Conservation (phyloP, 1,140 invertebrate species). For the Euborellia annulipes region DNA sequence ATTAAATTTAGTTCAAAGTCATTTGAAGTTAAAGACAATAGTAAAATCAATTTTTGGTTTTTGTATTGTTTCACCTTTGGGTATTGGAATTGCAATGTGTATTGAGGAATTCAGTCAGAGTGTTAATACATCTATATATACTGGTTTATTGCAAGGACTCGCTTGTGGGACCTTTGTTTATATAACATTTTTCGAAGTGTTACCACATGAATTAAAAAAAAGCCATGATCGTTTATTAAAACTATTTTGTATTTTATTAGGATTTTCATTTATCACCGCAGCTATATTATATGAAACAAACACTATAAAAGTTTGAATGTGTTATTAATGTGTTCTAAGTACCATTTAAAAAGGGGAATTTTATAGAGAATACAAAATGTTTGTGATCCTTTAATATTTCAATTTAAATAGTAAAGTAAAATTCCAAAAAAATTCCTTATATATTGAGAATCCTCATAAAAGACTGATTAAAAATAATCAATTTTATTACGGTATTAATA, state of each 20-base stretch:
- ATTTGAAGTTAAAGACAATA: slow-evolving; percentile 26
- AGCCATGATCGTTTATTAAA: slow-evolving; percentile 30
- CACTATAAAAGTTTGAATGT: too few relatives aligned
- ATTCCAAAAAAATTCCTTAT: too few relatives aligned
- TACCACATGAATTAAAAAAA: slow-evolving; percentile 32
- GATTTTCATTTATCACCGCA: slow-evolving; percentile 29
- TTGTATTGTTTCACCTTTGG: slow-evolving; percentile 33
- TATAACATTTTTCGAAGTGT: slow-evolving; percentile 50
- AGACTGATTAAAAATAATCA: too few relatives aligned
- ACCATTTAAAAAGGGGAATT: too few relatives aligned
- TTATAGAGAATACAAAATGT: too few relatives aligned
- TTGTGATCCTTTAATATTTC: too few relatives aligned
- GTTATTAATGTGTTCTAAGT: too few relatives aligned
- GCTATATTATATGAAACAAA: slow-evolving; percentile 24
- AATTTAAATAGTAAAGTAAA: too few relatives aligned
- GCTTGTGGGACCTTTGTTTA: slow-evolving; percentile 53
- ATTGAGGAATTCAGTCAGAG: slow-evolving; percentile 21
- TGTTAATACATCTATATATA: slow-evolving; percentile 25
- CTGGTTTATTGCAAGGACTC: slow-evolving; percentile 38
- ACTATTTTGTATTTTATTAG: slow-evolving; percentile 32
- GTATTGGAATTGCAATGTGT: slow-evolving; percentile 31
- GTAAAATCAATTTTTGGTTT: slow-evolving; percentile 31
- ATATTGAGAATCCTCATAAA: too few relatives aligned
- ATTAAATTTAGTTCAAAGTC: slow-evolving; percentile 39
- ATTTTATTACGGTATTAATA: too few relatives aligned